Evolutionary conservation across 2,888 invertebrate species (phyloP), one percentile per base, ranked within the genome.

Genomic region (Nebria salina): DNA sequence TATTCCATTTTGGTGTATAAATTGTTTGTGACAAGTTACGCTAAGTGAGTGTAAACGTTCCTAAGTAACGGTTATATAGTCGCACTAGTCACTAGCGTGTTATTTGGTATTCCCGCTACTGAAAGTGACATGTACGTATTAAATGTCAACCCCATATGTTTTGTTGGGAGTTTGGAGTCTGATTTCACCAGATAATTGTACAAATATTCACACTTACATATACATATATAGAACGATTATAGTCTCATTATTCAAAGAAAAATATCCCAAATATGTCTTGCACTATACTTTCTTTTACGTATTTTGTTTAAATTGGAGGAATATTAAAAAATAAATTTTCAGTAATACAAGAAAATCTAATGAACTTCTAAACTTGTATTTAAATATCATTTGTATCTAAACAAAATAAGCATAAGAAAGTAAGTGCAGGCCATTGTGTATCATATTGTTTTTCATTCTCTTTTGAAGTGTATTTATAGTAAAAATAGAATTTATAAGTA

Each of bases 141-240:
- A 54, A 54, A 54, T 54, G 54, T 54, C 54, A 54, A 54, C 54
- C 54, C 54, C 54, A 54, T 54, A 54, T 54, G 54, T 54, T 54
- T 54, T 13, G 54, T 54, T 54, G 11, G 54, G 13, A 54, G 54
- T 54, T 54, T 54, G 54, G 54, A 54, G 54, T 54, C 54, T 54
- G 54, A 54, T 54, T 54, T 54, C 54, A 54, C 54, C 54, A 54
- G 8, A 54, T 11, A 11, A 54, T 11, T 54, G 13, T 54, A 54
- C 54, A 34, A 34, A 34, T 34, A 54, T 54, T 54, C 13, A 54
- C 54, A 54, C 54, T 54, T 54, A 8, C 54, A 8, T 54, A 54
- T 54, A 2, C 54, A 54, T 54, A 11, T 13, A 54, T 3, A 54
- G 8, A 54, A 54, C 54, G 54, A 54, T 13, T 54, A 54, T 54